Base-by-base conservation (phyloP, 2,888 invertebrate species). In the Zeuzera pyrina region DNA sequence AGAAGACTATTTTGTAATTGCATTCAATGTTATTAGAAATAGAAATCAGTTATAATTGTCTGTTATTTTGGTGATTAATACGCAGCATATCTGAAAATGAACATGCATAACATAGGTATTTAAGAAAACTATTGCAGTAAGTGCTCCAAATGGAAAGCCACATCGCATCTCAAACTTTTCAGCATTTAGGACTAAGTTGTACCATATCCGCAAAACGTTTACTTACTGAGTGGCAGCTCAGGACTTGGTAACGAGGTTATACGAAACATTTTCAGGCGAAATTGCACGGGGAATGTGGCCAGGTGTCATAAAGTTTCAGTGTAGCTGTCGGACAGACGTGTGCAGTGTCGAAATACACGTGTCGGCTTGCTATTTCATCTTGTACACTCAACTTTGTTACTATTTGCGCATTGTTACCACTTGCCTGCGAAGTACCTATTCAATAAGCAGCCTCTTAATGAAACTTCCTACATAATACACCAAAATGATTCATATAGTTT, bases 221-320 rank as follows among this genome's bases (percentile, higher is more conserved):
- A 65, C 69, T 72, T 63, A 65, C 67, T 61, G 55, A 55, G 56
- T 52, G 50, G 51, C 49, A 50, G 49, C 52, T 52, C 61, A 55
- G 57, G 61, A 68, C 64, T 70, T 62, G 60, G 71, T 77, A 74
- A 78, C 74, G 64, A 74, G 71, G 72, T 74, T 73, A 69, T 68
- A 68, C 68, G 60, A 60, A 69, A 68, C 72, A 66, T 66, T 73
- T 74, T 69, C 65, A 47, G 60, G 50, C 53, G 63, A 72, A 68
- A 78, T 73, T 74, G 76, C 65, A 67, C 55, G 43, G 62, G 64
- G 66, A 70, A 70, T 67, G 69, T 61, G 56, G 66, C 65, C 58
- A 59, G 67, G 64, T 73, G 70, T 74, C 76, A 73, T 79, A 78
- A 79, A 78, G 67, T 78, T 77, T 65, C 56, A 55, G 60, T 53